A percentile compares a stretch with the other conserved stretches of the same genome.
Evolutionary conservation across 2,888 invertebrate species (phyloP).

Genomic region (Rhabditophanes sp.): DNA sequence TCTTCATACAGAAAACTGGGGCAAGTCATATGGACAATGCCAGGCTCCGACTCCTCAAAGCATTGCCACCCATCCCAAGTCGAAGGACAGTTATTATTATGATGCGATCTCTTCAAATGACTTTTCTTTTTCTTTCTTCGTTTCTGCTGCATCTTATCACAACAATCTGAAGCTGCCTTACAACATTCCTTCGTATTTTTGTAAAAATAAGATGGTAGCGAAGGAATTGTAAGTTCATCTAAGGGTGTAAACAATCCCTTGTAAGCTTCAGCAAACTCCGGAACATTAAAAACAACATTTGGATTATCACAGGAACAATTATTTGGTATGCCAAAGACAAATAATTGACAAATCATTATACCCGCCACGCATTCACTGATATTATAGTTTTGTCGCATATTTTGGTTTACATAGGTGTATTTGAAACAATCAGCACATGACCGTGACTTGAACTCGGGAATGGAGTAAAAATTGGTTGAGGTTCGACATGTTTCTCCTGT

Average conservation of each 20-base stretch:
- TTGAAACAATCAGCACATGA: too few species aligned
- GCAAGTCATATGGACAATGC: constrained; percentile 15
- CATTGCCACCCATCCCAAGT: constrained; percentile 44
- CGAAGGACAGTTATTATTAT: constrained; percentile 20
- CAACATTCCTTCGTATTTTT: constrained; percentile 25
- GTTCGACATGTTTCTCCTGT: too few species aligned
- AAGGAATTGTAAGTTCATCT: constrained; percentile 6
- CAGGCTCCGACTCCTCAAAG: constrained; percentile 19
- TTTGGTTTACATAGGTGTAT: too few species aligned
- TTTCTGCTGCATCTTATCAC: constrained; percentile 13
- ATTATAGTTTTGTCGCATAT: too few species aligned
- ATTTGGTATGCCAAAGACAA: too few species aligned
- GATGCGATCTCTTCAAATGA: constrained; percentile 1
- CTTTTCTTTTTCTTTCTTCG: constrained; percentile 2
- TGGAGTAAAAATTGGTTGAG: too few species aligned
- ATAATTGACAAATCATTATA: too few species aligned
- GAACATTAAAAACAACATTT: constrained; percentile 17
- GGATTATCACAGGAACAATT: constrained; percentile 15
- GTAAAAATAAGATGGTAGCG: constrained; percentile 22
- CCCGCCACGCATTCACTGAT: too few species aligned
- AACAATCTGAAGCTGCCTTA: constrained; percentile 27
- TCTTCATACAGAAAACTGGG: constrained; percentile 31
- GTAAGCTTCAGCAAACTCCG: constrained; percentile 11
- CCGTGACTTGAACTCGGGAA: too few species aligned
- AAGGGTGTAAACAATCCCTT: constrained; percentile 2